phyloP scores from a whole-genome alignment of 92 coral and sea anemone genomes.

The Actinostola sp. region DNA sequence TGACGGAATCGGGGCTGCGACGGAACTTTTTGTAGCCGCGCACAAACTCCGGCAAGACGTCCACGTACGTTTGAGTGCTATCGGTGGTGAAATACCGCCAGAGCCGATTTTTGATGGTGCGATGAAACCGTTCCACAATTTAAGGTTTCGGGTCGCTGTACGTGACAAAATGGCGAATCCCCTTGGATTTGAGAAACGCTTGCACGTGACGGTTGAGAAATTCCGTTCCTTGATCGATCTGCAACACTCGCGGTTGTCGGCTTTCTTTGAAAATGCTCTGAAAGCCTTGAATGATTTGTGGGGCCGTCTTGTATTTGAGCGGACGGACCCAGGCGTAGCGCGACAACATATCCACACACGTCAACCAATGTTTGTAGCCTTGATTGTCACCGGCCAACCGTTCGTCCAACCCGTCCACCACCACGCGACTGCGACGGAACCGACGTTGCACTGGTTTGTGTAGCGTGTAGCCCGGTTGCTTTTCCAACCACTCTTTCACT shows the following conservation, averaged over 20 bases:
- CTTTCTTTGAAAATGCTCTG: neutral
- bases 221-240: constrained; percentile 54
- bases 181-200: neutral
- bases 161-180: constrained; percentile 42
- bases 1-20: constrained; percentile 24
- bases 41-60: constrained; percentile 20
- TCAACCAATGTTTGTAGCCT: constrained; percentile 3
- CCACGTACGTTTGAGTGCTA: neutral
- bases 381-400: neutral
- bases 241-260: constrained; percentile 14
- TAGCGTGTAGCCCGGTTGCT: no score
- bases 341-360: constrained; percentile 44
- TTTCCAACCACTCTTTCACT: no score
- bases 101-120: constrained; percentile 41
- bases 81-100: constrained; percentile 46
- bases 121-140: constrained; percentile 42
- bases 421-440: constrained; percentile 1
- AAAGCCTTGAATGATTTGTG: constrained; percentile 13
- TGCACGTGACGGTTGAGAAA: constrained; percentile 36
- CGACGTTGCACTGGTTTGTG: neutral
- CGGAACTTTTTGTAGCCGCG: constrained; percentile 20
- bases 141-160: constrained; percentile 39
- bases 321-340: constrained; percentile 60
- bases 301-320: constrained; percentile 34
- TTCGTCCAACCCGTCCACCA: constrained; percentile 12